phyloP scores from a whole-genome alignment of 2,797 vertebrate species.

The Chaetodon trifasciatus region DNA sequence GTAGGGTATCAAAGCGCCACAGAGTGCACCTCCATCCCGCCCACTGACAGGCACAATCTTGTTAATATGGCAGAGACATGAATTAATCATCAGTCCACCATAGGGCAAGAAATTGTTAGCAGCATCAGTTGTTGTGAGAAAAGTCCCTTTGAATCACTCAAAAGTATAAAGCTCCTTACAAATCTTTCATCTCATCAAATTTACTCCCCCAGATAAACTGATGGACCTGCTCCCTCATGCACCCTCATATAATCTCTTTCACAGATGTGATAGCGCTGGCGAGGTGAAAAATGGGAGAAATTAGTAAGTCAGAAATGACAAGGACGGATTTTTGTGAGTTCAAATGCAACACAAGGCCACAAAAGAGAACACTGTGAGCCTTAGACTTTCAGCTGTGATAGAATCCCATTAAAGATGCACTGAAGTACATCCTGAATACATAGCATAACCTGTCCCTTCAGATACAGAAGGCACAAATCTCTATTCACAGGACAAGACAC shows the following conservation, averaged over 20 bases:
- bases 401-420: conserved; percentile 30
- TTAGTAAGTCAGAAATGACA: conserved; percentile 52
- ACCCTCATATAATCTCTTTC: conserved; percentile 38
- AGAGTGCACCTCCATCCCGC: conserved; percentile 41
- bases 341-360: conserved; percentile 38
- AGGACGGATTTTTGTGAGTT: conserved; percentile 43
- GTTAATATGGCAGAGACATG: conserved; percentile 70
- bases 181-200: conserved; percentile 71
- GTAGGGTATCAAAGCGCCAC: conserved; percentile 72
- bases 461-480: conserved; percentile 25
- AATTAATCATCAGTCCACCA: conserved; percentile 74
- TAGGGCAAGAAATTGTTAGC: conserved; percentile 65
- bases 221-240: conserved; percentile 43
- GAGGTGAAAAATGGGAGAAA: conserved; percentile 53
- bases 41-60: conserved; percentile 66
- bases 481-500: conserved; percentile 10
- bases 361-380: conserved; percentile 24
- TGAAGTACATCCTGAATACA: conserved; percentile 19
- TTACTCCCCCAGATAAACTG: conserved; percentile 59
- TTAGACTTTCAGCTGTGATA: conserved; percentile 13
- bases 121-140: conserved; percentile 63
- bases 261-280: conserved; percentile 43
- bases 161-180: conserved; percentile 60
- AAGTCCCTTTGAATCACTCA: conserved; percentile 62
- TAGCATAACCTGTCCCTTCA: conserved; percentile 6